Evolutionary conservation across 2,113 vertebrate genomes (phyloP).

Genomic region (Saguinus imperator): DNA sequence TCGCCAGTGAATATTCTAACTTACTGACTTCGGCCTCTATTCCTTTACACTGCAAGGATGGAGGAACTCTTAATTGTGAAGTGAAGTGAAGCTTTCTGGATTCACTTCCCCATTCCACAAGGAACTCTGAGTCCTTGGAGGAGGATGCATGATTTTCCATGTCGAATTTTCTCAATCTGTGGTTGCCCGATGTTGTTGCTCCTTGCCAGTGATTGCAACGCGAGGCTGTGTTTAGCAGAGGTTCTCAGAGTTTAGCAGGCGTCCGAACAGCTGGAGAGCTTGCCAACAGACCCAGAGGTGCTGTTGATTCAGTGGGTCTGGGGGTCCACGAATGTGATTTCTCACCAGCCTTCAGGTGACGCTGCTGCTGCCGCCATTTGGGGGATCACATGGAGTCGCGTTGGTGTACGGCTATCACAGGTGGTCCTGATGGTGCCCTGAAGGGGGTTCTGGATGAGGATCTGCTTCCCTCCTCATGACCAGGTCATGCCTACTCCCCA

Average conservation of each 20-base stretch:
- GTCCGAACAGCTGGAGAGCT: neutral
- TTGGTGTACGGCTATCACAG: neutral
- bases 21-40: neutral
- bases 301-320: neutral
- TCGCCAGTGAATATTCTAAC: neutral
- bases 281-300: neutral
- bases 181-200: neutral
- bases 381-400: neutral
- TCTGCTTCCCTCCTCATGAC: neutral
- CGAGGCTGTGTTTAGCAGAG: neutral
- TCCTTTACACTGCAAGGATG: neutral
- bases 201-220: neutral
- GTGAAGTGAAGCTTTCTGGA: neutral
- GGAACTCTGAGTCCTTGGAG: neutral
- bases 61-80: neutral
- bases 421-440: neutral
- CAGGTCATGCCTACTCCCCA: neutral
- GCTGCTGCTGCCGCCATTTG: neutral
- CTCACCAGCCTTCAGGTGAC: neutral
- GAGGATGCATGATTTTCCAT: neutral
- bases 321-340: neutral
- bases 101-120: neutral
- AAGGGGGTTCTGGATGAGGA: neutral
- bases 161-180: neutral
- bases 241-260: neutral